Base-by-base conservation (phyloP, 2,797 vertebrate species). In the Zalophus californianus region DNA sequence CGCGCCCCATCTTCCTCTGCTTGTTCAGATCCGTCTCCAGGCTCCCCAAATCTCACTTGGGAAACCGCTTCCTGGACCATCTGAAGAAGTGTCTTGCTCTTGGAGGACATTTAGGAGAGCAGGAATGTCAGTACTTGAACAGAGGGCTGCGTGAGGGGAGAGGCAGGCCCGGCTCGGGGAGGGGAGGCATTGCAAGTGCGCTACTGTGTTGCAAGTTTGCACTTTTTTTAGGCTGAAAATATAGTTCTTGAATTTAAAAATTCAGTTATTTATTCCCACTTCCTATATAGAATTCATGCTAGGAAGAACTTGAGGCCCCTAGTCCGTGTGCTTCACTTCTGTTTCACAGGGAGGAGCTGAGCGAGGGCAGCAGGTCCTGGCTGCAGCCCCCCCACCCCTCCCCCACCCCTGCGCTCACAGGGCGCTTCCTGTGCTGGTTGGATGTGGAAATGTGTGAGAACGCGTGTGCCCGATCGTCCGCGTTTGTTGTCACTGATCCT, bases 121-220 rank as follows among this genome's bases (percentile, higher is more conserved):
- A 8, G 3, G 8, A 29, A 38, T 58, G 38, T 79, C 64, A 13
- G 44, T 41, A 25, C 68, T 64, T 41, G 44, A 54, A 48, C 52
- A 25, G 58, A 12, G 21, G 23, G 91, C 85, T 27, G 85, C n/a
- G 29, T 10, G 44, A 9, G 27, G 44, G 78, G 13, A 10, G 13
- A 27, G 75, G 66, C 3, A 41, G 41, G 56, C 86, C 77, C 18
- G 7, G 90, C 2, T 0, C n/a, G 41, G 35, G 1, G 2, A 7
- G 2, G 3, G 0, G 6, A 73, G 44, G 50, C 20, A n/a, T n/a
- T 18, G 27, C 32, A 12, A 7, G 29, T 48, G 11, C 94, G 97
- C 97, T 97, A 90, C 98, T 97, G 92, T 96, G 95, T 79, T 91
- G 93, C 94, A 72, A 96, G 91, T 97, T 98, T 98, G 98, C 98